Percentiles rank a stretch among this genome's conserved stretches.
Conservation (phyloP, 2,113 vertebrate species). For the Anguilla japonica region DNA sequence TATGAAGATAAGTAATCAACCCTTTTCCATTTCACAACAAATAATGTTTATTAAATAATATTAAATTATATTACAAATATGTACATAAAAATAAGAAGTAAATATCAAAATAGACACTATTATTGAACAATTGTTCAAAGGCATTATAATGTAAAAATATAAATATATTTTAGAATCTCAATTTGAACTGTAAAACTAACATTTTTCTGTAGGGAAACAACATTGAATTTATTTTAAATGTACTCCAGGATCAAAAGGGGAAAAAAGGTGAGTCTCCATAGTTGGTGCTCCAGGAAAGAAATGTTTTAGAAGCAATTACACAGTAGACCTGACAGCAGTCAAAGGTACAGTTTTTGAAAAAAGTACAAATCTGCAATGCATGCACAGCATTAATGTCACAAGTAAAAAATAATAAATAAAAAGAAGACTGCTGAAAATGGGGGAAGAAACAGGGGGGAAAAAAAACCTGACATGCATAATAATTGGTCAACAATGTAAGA, state of each 20-base stretch:
- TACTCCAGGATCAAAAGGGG: constrained; percentile 69
- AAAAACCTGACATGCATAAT: constrained; percentile 78
- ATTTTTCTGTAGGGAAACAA: constrained; percentile 73
- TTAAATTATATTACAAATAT: constrained; percentile 99
- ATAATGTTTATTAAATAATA: constrained; percentile 99
- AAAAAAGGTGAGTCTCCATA: constrained; percentile 64
- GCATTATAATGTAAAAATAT: constrained; percentile 91
- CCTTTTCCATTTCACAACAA: constrained; percentile 81
- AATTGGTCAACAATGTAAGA: constrained; percentile 71
- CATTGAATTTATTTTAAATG: constrained; percentile 44
- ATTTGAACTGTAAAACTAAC: constrained; percentile 74
- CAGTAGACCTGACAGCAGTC: constrained; percentile 70
- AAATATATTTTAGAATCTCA: constrained; percentile 82
- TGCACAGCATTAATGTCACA: constrained; percentile 84
- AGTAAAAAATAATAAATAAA: constrained; percentile 62
- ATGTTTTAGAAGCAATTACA: constrained; percentile 70
- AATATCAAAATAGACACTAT: constrained; percentile 99
- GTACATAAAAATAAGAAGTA: constrained; percentile 92
- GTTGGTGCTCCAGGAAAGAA: constrained; percentile 62
- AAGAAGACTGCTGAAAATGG: constrained; percentile 64
- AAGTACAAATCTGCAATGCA: constrained; percentile 80
- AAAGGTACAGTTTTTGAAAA: constrained; percentile 41
- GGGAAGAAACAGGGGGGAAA: constrained; percentile 45
- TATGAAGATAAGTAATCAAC: too few relatives aligned
- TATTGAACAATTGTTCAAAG: constrained; percentile 97